These are phyloP conservation scores for Eupeodes luniger DNA, from an alignment of 2,888 invertebrate genomes.

Conservation along the genomic window DNA sequence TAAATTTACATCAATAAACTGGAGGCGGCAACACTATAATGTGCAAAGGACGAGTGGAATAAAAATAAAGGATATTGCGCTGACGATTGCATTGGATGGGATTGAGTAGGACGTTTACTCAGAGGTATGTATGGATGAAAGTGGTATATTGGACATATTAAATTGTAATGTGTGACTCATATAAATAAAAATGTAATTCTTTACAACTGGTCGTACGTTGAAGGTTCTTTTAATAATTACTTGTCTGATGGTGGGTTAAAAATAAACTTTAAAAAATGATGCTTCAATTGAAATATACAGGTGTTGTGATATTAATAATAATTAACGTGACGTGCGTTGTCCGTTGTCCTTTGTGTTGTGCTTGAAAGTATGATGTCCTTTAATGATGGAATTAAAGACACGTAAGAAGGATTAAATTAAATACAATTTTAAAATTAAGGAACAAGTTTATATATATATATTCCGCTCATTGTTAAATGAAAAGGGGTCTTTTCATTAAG, in stretches of 20 bases:
- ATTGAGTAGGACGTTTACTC: neutral
- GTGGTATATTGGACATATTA: neutral
- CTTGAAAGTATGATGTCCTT: neutral
- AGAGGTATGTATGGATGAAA: too few relatives aligned
- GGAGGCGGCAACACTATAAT: neutral
- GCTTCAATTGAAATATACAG: neutral
- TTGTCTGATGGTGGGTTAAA: conserved; percentile 25
- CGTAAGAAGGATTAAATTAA: too few relatives aligned
- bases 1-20: conserved; percentile 18
- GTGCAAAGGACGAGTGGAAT: neutral
- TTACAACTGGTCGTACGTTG: neutral
- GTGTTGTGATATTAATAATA: neutral
- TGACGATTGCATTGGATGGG: conserved; percentile 3
- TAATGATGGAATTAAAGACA: too few relatives aligned
- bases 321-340: neutral
- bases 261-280: conserved; percentile 27
- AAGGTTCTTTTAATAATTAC: conserved; percentile 37
- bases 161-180: conserved; percentile 1
- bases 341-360: neutral
- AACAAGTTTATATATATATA: too few relatives aligned
- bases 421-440: too few relatives aligned
- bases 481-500: too few relatives aligned
- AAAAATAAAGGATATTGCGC: conserved; percentile 18
- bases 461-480: too few relatives aligned
- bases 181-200: neutral